Percentiles rank a stretch among this genome's conserved stretches.
These are phyloP conservation scores for Horisme vitalbata DNA, from an alignment of 2,888 invertebrate genomes.

Conservation along the genomic window DNA sequence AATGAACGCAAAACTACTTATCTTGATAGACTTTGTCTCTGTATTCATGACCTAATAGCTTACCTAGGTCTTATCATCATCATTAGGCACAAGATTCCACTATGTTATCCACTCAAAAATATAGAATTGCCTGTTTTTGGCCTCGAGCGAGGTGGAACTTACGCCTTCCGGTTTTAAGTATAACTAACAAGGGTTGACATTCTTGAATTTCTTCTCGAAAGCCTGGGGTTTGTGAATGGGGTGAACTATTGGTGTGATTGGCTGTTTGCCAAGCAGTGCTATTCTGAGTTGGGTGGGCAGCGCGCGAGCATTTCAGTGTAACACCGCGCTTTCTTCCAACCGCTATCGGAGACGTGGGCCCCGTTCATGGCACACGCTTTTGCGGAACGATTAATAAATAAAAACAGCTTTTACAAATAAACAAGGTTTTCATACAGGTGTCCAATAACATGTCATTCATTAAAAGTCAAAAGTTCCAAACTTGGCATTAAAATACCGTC, in stretches of 20 bases:
- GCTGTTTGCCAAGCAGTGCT: conserved; percentile 61
- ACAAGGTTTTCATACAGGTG: not conserved
- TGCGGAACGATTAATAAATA: conserved; percentile 10
- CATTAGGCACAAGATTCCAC: too few species aligned
- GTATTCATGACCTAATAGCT: not conserved
- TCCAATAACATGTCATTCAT: conserved; percentile 3
- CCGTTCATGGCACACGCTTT: conserved; percentile 20
- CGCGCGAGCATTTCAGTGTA: conserved; percentile 69
- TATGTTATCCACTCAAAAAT: too few species aligned
- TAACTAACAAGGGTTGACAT: conserved; percentile 2
- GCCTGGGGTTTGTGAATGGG: conserved; percentile 66
- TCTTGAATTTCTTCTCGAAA: conserved; percentile 9
- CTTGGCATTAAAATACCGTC: too few species aligned
- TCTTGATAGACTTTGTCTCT: conserved; percentile 1
- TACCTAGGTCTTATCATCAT: not conserved
- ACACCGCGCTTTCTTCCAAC: conserved; percentile 51
- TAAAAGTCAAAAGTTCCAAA: not conserved
- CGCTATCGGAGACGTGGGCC: conserved; percentile 30
- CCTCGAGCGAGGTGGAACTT: too few species aligned
- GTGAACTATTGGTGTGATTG: conserved; percentile 57
- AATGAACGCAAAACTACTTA: not conserved
- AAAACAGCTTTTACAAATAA: not conserved
- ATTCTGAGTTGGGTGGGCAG: conserved; percentile 71
- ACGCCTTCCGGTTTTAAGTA: too few species aligned
- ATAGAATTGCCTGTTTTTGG: too few species aligned